Evolutionary conservation across 2,797 vertebrate species (phyloP).

Genomic region (Hyperoplus immaculatus): DNA sequence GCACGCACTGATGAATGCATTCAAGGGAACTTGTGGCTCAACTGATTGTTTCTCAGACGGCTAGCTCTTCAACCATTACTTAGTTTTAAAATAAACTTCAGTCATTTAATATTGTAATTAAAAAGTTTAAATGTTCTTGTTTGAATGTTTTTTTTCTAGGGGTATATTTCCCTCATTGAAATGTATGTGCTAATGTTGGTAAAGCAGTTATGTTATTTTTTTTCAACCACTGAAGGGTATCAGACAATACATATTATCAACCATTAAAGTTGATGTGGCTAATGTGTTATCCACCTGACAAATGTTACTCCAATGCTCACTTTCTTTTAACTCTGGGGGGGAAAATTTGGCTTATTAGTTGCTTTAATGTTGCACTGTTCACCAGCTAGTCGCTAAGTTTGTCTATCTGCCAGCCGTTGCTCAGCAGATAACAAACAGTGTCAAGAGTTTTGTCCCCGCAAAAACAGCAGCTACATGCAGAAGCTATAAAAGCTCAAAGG

Average conservation of each 20-base stretch:
- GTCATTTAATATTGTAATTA: background rate
- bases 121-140: background rate
- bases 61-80: slow-evolving; percentile 11
- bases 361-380: background rate
- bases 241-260: background rate
- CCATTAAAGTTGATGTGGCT: background rate
- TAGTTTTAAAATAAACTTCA: slow-evolving; percentile 13
- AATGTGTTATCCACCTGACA: background rate
- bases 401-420: background rate
- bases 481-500: too few relatives aligned
- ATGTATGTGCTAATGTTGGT: background rate
- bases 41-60: slow-evolving; percentile 43
- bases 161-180: background rate
- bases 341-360: background rate
- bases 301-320: background rate
- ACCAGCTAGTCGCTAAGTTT: background rate
- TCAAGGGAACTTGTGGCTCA: slow-evolving; percentile 36
- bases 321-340: background rate
- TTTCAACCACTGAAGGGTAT: background rate
- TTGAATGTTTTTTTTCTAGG: background rate
- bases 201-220: background rate
- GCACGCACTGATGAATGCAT: slow-evolving; percentile 56
- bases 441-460: background rate
- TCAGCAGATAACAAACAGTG: background rate
- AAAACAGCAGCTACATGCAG: background rate